A percentile compares a stretch with the other conserved stretches of the same genome.
Conservation (phyloP, 2,888 invertebrate genomes). For the Frankliniella fusca region DNA sequence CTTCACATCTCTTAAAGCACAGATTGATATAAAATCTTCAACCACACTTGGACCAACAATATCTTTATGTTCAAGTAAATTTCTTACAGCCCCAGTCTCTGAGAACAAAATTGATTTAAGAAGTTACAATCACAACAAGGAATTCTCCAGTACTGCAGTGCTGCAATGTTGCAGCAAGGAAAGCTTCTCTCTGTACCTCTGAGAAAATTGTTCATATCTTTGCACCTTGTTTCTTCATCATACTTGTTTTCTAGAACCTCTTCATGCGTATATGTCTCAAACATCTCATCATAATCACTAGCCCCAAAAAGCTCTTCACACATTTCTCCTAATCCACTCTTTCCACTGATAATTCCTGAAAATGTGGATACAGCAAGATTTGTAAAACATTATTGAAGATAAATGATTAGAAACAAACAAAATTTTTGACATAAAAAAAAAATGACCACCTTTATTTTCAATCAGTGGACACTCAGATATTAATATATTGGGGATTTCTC, state of each 20-base stretch:
- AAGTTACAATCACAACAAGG: not conserved
- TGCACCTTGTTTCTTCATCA: not conserved
- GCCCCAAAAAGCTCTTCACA: not conserved
- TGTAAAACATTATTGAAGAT: not conserved
- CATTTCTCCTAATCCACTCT: not conserved
- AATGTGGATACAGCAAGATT: not conserved
- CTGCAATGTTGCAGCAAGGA: not conserved
- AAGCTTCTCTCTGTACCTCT: not conserved
- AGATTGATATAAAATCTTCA: not conserved
- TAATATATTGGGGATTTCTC: not conserved
- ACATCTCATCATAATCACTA: not conserved
- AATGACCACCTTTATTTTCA: not conserved
- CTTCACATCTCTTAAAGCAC: not conserved
- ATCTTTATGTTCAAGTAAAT: not conserved
- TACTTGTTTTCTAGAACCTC: not conserved
- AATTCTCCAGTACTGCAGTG: not conserved
- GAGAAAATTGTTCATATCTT: not conserved
- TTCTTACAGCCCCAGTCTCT: not conserved
- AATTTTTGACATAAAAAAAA: no score
- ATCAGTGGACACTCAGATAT: not conserved
- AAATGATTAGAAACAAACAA: not conserved
- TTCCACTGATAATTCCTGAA: not conserved
- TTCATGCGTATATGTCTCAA: not conserved
- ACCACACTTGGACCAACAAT: not conserved
- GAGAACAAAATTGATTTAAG: not conserved